These are phyloP conservation scores for Podilymbus podiceps DNA, from an alignment of 2,113 vertebrate species.

Conservation along the genomic window DNA sequence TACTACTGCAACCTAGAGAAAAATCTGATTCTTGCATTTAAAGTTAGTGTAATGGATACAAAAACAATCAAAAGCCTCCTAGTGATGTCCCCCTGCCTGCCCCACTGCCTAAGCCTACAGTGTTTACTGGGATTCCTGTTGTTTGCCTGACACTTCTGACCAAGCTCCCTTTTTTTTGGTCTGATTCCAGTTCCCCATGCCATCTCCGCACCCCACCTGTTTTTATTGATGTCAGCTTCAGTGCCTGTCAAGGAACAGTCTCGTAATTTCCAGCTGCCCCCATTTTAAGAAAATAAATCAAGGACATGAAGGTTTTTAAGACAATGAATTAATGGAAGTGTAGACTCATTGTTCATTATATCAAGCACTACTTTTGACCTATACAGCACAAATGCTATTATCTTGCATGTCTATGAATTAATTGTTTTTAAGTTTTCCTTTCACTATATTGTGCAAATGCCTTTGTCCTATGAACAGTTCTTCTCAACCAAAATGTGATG, in stretches of 20 bases:
- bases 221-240: conserved; percentile 28
- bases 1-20: background rate
- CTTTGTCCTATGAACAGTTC: background rate
- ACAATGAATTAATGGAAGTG: background rate
- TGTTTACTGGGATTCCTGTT: background rate
- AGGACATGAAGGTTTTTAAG: conserved; percentile 27
- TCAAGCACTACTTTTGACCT: background rate
- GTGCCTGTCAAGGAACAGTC: conserved; percentile 3
- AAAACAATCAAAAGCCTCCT: accelerated
- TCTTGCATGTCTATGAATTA: background rate
- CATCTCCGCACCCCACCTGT: too few relatives aligned
- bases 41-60: background rate
- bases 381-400: background rate
- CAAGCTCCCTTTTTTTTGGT: background rate
- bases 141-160: background rate
- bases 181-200: background rate
- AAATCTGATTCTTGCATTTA: background rate
- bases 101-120: background rate
- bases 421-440: background rate
- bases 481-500: background rate
- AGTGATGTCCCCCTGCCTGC: background rate
- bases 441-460: background rate
- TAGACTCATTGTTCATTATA: background rate
- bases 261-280: background rate
- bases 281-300: conserved; percentile 43